Percentiles rank a stretch among this genome's conserved stretches.
Conservation (phyloP, 2,113 vertebrate species). For the Pteropus alecto region DNA sequence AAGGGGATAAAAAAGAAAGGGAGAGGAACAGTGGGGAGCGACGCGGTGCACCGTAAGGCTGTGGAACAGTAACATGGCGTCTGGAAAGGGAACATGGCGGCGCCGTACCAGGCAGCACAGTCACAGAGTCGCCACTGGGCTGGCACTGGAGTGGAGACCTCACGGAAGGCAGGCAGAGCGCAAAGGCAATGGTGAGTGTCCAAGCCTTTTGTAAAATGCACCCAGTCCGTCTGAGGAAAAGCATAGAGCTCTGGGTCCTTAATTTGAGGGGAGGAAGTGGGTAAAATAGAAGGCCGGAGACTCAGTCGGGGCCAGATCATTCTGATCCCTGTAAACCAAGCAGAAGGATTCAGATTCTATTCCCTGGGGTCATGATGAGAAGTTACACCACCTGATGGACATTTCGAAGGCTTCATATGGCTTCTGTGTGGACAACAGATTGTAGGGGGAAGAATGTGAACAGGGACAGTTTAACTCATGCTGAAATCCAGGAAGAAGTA, state of each 20-base stretch:
- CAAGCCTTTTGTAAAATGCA: neutral
- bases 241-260: rapidly evolving
- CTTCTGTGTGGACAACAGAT: neutral
- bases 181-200: neutral
- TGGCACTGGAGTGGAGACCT: neutral
- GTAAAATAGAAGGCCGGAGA: neutral
- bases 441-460: rapidly evolving
- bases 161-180: neutral
- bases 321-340: neutral
- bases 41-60: neutral
- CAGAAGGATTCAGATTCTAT: neutral
- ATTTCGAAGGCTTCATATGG: neutral
- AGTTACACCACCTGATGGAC: no score
- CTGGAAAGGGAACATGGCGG: rapidly evolving
- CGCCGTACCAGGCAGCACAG: rapidly evolving
- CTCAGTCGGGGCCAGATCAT: no score
- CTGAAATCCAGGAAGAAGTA: neutral
- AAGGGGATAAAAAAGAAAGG: no score
- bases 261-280: neutral
- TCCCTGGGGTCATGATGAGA: neutral
- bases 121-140: neutral
- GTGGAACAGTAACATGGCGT: rapidly evolving
- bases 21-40: no score
- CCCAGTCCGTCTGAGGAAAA: neutral
- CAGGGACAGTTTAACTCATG: no score